These are phyloP conservation scores for Ricordea florida DNA, from an alignment of 92 coral and sea anemone genomes.

Conservation along the genomic window DNA sequence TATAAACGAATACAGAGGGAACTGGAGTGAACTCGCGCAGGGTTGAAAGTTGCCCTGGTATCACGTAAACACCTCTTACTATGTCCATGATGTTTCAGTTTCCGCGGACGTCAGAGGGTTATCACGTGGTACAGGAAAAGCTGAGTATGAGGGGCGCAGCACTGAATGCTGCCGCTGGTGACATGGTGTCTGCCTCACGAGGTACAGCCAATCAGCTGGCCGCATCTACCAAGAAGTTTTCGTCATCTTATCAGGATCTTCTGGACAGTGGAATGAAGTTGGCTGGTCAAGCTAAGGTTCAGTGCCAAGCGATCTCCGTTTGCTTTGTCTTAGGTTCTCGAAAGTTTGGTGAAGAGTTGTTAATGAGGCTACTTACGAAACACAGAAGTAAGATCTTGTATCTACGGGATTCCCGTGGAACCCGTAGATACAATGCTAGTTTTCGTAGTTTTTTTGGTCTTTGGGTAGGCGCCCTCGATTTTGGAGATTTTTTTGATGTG, in stretches of 20 bases:
- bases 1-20: no score
- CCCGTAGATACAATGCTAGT: no score
- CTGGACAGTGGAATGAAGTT: conserved; percentile 89
- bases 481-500: no score
- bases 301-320: not conserved
- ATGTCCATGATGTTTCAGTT: conserved; percentile 49
- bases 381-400: no score
- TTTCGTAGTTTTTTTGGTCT: no score
- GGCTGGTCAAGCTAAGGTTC: conserved; percentile 97
- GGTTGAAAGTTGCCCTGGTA: no score
- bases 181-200: conserved; percentile 95
- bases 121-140: conserved; percentile 89
- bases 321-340: not conserved
- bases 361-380: not conserved
- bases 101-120: conserved; percentile 80
- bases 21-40: no score
- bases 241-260: conserved; percentile 89
- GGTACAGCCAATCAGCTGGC: conserved; percentile 97
- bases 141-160: conserved; percentile 94
- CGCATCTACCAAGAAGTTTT: conserved; percentile 92
- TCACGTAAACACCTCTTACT: not conserved
- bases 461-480: no score
- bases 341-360: not conserved
- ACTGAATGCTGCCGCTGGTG: conserved; percentile 96
- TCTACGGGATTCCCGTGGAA: no score